Evolutionary conservation across 2,797 vertebrate genomes (phyloP).

Genomic region (Ataeniobius toweri): DNA sequence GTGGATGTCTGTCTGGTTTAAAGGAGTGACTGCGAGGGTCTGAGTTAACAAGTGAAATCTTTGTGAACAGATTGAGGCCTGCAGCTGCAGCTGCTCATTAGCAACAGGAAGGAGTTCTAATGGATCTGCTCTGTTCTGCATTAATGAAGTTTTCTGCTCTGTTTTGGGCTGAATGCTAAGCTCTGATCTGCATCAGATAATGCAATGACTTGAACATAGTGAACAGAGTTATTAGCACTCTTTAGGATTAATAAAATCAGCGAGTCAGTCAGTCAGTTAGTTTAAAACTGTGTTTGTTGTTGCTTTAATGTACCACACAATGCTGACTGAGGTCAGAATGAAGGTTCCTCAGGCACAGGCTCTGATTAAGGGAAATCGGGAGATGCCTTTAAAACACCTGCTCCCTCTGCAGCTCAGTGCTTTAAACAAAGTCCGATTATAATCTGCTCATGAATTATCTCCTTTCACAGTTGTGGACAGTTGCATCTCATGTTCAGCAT

Average conservation of each 20-base stretch:
- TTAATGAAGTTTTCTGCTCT: constrained; percentile 9
- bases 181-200: constrained; percentile 4
- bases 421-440: neutral
- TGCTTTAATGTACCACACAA: neutral
- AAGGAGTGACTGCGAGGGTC: neutral
- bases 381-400: neutral
- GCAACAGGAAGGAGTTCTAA: constrained; percentile 6
- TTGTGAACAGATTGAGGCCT: neutral
- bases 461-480: neutral
- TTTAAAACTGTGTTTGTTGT: neutral
- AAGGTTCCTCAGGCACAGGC: neutral
- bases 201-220: neutral
- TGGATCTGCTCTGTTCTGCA: constrained; percentile 7
- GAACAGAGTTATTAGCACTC: neutral
- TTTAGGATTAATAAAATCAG: neutral
- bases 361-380: neutral
- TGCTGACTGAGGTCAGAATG: neutral
- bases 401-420: neutral
- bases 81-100: constrained; percentile 16
- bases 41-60: neutral
- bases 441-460: neutral
- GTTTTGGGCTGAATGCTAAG: constrained; percentile 1
- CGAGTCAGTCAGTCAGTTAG: neutral
- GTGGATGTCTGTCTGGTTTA: neutral
- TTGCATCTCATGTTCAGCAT: neutral